Evolutionary conservation across 35 echinoderm and acorn worm genomes (phyloP).

Genomic region (Ptychodera flava): DNA sequence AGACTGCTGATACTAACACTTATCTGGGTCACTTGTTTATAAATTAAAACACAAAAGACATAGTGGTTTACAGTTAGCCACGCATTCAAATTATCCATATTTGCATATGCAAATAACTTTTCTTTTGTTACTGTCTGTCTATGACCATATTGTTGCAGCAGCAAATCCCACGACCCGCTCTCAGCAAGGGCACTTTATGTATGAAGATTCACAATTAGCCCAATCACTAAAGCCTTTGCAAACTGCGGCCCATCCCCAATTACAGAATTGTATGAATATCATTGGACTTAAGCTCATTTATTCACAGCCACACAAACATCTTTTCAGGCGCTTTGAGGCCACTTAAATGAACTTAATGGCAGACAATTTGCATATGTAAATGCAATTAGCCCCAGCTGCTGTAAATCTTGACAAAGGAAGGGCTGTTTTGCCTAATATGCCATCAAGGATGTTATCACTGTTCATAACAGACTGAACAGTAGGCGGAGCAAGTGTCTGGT

Average conservation of each 20-base stretch:
- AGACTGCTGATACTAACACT: not conserved
- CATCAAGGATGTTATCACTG: not conserved
- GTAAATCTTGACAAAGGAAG: not conserved
- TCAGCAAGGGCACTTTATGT: not conserved
- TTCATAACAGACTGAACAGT: not conserved
- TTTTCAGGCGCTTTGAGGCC: not conserved
- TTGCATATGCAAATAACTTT: not conserved
- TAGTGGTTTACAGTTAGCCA: not conserved
- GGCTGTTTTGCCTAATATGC: not conserved
- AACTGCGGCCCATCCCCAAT: not conserved
- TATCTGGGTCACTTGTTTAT: not conserved
- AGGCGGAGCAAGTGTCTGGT: not conserved
- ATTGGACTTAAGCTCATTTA: slow-evolving; percentile 1
- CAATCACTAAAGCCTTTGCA: not conserved
- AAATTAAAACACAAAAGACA: not conserved
- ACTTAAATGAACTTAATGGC: not conserved
- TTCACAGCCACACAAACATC: not conserved
- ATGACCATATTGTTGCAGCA: not conserved
- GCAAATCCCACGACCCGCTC: not conserved
- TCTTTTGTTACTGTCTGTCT: not conserved
- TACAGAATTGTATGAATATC: not conserved
- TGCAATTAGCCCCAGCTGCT: not conserved
- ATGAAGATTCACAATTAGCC: not conserved
- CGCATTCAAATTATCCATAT: not conserved
- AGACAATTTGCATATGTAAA: not conserved